Evolutionary conservation across 2,113 vertebrate species (phyloP), one percentile per base, ranked within the genome.

Genomic region (Pleuronectes platessa): DNA sequence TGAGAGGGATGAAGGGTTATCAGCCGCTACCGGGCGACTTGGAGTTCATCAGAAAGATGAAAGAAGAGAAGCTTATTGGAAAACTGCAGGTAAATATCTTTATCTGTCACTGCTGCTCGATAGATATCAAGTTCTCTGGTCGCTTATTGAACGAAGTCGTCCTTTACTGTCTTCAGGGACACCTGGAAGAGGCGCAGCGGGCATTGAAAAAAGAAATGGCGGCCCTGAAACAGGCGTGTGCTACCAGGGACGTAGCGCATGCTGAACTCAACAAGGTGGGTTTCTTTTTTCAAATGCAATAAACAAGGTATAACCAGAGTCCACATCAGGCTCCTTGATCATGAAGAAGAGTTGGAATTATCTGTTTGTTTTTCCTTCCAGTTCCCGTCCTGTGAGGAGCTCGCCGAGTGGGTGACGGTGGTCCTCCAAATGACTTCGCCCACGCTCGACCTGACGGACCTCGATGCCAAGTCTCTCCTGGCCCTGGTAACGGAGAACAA

Each of bases 1-100:
- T 94, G 56, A 90, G 82, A 58, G 92, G 92, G 12, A 94, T 93
- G 94, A 87, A 76, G 68, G 94, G 89, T 0, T 93, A 93, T 45
- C 61, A 76, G 60, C 62, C 85, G 65, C 93, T 89, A 0, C 10
- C 47, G 0, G 20, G 9, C 0, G 94, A 94, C 76, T 42, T 89
- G 85, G 89, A 92, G 14, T 94, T 93, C 4, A 83, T 94, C 2
- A 42, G 78, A n/a, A 88, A 71, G 49, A 73, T 87, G 54, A 83
- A 81, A 17, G 47, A 74, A 11, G 89, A 92, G 37, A 90, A 90
- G 60, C 55, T 42, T 11, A 0, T 79, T 0, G 92, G 82, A 42
- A 67, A 75, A 14, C 76, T 92, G 0, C 69, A 93, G 91, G 93
- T 93, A 42, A 31, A 31, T 66, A 9, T 47, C 10, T 51, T 53